Evolutionary conservation across 2,888 invertebrate species (phyloP), one percentile per base, ranked within the genome.

Genomic region (Ichneumoninae sp.): DNA sequence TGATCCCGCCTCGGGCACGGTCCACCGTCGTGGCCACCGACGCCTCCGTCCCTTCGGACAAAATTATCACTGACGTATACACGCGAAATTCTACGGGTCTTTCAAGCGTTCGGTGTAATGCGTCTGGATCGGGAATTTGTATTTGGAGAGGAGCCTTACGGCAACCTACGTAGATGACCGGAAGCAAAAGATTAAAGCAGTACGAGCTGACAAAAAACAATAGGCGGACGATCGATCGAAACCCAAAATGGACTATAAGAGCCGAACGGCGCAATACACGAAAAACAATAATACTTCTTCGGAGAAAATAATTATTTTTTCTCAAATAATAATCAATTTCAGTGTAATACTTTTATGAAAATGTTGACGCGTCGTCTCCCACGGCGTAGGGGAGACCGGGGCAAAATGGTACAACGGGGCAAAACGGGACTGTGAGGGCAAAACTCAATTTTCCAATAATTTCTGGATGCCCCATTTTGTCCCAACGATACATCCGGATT

Each of bases 21-120:
- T 47, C 47, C 74, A 63, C 22, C 60, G 22, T 63, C 63, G 16
- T 63, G 63, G 16, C 33, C 63, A 63, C 63, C 63, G 63, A 63
- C 63, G n/a, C 30, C 63, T 63, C 63, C 5, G 10, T 26, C 10
- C 60, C 30, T 63, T 7, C n/a, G 30, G 63, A 63, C 33, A 33
- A 33, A 63, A 63, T 63, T 0, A 63, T 63, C 33, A 4, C 1
- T 33, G 63, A 7, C 10, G 16, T 63, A n/a, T 16, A 63, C 63
- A 63, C 63, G 63, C n/a, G 30, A 26, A 30, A 63, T 63, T 63
- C 33, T 63, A 33, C 16, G 30, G 63, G 16, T n/a, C 30, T 33
- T 33, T 33, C 33, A 30, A 30, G n/a, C 63, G n/a, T 63, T 63
- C 63, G 8, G 33, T 26, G n/a, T 4, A 63, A 33, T 30, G 30